Evolutionary conservation across 1,140 invertebrate genomes (phyloP), one percentile per base, ranked within the genome.

Genomic region (Diabrotica undecimpunctata): DNA sequence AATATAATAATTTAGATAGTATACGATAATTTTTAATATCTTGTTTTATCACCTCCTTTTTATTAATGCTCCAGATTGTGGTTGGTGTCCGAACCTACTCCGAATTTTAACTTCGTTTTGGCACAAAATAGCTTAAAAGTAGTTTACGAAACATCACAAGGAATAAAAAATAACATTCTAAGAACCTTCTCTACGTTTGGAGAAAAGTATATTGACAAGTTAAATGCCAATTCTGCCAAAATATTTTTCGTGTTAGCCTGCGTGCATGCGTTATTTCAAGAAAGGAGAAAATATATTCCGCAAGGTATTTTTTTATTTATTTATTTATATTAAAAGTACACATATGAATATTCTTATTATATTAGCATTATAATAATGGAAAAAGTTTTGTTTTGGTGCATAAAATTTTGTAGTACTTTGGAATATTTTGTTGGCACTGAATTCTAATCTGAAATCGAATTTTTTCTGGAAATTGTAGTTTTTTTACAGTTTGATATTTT

Each of bases 201-300:
- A 6, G 58, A 61, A 70, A 78, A 66, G 66, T 77, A 74, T 74
- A 77, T 68, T 38, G 74, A 61, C 52, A 78, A 70, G 62, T 74
- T 59, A 61, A 75, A 37, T 61, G 69, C 51, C 7, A 76, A 66
- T 61, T 77, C 71, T 36, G 74, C 80, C 6, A 83, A 83, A 71
- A 81, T 87, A 14, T 81, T 88, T 50, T 90, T 95, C 75, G 82
- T 87, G 5, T 74, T 95, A 8, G 85, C 90, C 7, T 94, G 90
- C 87, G 83, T 95, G 62, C 93, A 96, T 77, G 92, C 94, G 0
- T 83, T 96, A 6, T 78, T 96, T 13, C 93, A 96, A 77, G 95
- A 97, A 80, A 83, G 95, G 57, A 81, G 95, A 66, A 90, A 86
- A 66, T 96, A 87, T 75, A 92, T 95, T 70, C 93, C 91, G 7